Evolutionary conservation across 1,140 invertebrate species (phyloP), one percentile per base, ranked within the genome.

Genomic region (Vanessa tameamea): DNA sequence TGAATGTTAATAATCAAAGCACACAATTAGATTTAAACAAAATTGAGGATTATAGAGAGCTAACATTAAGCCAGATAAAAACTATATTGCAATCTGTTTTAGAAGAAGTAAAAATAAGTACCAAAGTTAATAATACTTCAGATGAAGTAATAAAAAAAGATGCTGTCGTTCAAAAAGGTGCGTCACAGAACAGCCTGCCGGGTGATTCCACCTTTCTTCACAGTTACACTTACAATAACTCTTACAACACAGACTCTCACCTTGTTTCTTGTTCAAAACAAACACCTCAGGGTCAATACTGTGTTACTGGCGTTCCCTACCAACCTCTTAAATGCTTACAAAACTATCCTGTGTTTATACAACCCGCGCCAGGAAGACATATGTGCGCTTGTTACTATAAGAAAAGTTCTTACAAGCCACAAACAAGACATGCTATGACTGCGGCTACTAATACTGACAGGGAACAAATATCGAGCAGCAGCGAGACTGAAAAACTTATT

Each of bases 401-500:
- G 75, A 82, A 81, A 26, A 78, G 55, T 57, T 67, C 73, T 59
- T 76, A 76, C 16, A 79, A 23, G 61, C 69, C 48, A 23, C 74
- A 76, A 51, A 64, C 61, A 15, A 83, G 82, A 68, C 78, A 64
- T 13, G 79, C 82, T 23, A 75, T 71, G n/a, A 81, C 82, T 0
- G 76, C 66, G 59, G 76, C 81, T 2, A 87, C 86, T 0, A 89
- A 85, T 72, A 88, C 82, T 7, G 82, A 85, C 8, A 76, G 69
- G 14, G 63, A 78, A 9, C 50, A 77, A 31, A 70, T 69, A 7
- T 20, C 75, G 13, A 69, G 37, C 0, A 82, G 64, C 50, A 84
- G 79, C n/a, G 89, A 91, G 82, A 90, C 88, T 8, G 82, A 89
- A 43, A 87, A 89, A 69, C 72, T 92, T 14, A 91, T 91, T 16